Evolutionary conservation across 2,888 invertebrate genomes (phyloP), one percentile per base, ranked within the genome.

Genomic region (Diarsia rubi): DNA sequence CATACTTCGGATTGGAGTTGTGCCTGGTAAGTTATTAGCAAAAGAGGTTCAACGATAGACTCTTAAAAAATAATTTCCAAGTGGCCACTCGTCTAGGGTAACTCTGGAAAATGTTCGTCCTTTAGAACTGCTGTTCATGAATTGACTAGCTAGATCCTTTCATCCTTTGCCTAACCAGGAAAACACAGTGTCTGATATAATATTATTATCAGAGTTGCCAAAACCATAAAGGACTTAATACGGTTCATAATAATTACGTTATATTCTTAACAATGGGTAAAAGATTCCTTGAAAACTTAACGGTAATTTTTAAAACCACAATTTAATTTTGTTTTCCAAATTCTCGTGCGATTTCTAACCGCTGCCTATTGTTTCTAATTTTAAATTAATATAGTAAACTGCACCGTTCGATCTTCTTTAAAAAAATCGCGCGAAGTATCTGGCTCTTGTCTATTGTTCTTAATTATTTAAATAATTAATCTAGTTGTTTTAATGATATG

Each of bases 401-500:
- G 31, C 19, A 31, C 31, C 27, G 31, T 19, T 31, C 3, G 59
- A 31, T 19, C 0, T 31, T 59, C 62, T 42, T n/a, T 42, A 66
- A 69, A 59, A 57, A 79, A 57, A 16, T 24, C 21, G 14, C 49
- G 2, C 19, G 5, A 3, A 19, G 60, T 45, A 21, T 73, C 37
- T 70, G 68, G 62, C 45, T 65, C n/a, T 12, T 62, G 57, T 12
- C 27, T 52, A 75, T 78, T 78, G 82, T 82, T 78, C 49, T 12
- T 63, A 63, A 72, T 63, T 21, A 69, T 65, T 71, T 79, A 60
- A 62, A 49, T 37, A 62, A 49, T 49, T 37, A 69, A 67, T 64
- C 60, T 68, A 14, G 45, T 73, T 82, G 67, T 66, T 59, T 79
- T 76, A 73, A 82, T 76, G 65, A 69, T 68, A 79, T 63, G n/a